Evolutionary conservation across 2,888 invertebrate genomes (phyloP).

Genomic region (Ichneumon xanthorius): DNA sequence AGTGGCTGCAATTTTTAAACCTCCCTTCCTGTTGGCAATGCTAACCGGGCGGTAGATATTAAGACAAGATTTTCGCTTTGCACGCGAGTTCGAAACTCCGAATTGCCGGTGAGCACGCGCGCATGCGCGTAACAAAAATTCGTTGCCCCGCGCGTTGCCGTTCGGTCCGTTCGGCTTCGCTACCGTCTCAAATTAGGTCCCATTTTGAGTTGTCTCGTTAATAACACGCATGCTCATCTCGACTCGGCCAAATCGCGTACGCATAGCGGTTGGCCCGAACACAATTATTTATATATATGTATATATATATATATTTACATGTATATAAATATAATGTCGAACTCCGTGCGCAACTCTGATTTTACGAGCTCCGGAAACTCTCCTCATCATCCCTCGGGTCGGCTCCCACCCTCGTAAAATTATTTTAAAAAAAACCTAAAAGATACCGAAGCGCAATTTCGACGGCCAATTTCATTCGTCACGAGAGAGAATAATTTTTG

Average conservation of each 20-base stretch:
- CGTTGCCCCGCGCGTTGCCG: neutral
- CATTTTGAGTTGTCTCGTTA: conserved; percentile 67
- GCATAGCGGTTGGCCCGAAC: neutral
- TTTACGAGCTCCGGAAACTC: conserved; percentile 64
- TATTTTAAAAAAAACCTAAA: neutral
- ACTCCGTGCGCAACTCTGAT: conserved; percentile 45
- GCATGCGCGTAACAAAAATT: conserved; percentile 14
- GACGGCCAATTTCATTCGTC: conserved; percentile 29
- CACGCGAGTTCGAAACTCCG: conserved; percentile 20
- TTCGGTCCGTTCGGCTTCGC: conserved; percentile 54
- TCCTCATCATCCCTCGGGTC: conserved; percentile 43
- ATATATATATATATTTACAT: conserved; percentile 2
- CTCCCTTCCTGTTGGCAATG: neutral
- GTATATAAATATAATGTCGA: conserved; percentile 42
- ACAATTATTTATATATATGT: conserved; percentile 5
- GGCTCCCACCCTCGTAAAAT: conserved; percentile 21
- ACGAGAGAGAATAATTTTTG: neutral
- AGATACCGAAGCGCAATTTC: conserved; percentile 58
- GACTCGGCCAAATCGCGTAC: conserved; percentile 41
- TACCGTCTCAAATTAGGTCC: conserved; percentile 60
- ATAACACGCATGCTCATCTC: conserved; percentile 60
- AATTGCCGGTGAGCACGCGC: conserved; percentile 20
- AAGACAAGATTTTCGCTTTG: conserved; percentile 25
- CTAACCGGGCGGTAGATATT: conserved; percentile 1
- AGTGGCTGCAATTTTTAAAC: conserved; percentile 5